Evolutionary conservation across 2,888 invertebrate species (phyloP), one percentile per base, ranked within the genome.

Genomic region (Drosophila macrospina): DNA sequence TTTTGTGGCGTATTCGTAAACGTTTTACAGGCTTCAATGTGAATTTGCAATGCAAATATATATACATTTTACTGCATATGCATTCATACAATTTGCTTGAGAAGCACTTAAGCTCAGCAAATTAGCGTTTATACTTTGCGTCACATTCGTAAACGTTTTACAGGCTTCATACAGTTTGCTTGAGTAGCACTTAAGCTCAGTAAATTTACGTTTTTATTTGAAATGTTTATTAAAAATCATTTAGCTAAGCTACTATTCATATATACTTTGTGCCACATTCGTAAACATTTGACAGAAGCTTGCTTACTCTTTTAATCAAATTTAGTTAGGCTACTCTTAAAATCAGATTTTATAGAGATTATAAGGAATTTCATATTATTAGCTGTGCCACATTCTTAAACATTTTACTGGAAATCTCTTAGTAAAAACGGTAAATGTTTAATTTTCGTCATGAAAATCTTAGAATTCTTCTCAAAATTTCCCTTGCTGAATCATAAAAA

Each of bases 401-500:
- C 36, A n/a, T n/a, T n/a, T n/a, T n/a, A n/a, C n/a, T n/a, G n/a
- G n/a, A n/a, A n/a, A n/a, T n/a, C n/a, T n/a, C n/a, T n/a, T n/a
- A n/a, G n/a, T n/a, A n/a, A n/a, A n/a, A n/a, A n/a, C n/a, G n/a
- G n/a, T n/a, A n/a, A n/a, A n/a, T n/a, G n/a, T n/a, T n/a, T n/a
- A n/a, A n/a, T n/a, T n/a, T n/a, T n/a, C n/a, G n/a, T n/a, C n/a
- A n/a, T n/a, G n/a, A n/a, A n/a, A n/a, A n/a, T n/a, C n/a, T n/a
- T n/a, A n/a, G n/a, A n/a, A n/a, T n/a, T n/a, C 13, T 13, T 36
- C 13, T 2, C 3, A 24, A 24, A 24, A 11, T 37, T 37, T 4
- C 2, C 7, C 1, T n/a, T 30, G 36, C 34, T 57, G 57, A 48
- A n/a, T 51, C 39, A 51, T 16, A 57, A 26, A 34, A 32, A 26